A percentile compares a stretch with the other conserved stretches of the same genome.
phyloP scores from a whole-genome alignment of 2,888 invertebrate species.

The Microplitis deprimator region DNA sequence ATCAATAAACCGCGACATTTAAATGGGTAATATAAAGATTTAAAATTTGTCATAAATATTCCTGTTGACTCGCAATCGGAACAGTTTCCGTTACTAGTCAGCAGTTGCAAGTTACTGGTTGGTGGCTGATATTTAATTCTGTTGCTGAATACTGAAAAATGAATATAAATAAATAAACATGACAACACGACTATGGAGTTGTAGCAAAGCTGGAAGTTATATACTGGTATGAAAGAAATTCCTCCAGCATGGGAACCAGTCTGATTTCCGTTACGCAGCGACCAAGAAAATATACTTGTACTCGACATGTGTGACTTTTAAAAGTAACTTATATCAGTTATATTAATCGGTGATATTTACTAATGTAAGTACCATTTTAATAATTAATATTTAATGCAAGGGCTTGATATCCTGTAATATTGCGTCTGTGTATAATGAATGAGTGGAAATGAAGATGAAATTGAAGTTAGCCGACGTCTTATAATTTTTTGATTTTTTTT shows the following conservation, averaged over 20 bases:
- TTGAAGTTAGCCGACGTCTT: too few relatives aligned
- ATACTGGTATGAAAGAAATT: slow-evolving; percentile 39
- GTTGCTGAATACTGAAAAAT: too few relatives aligned
- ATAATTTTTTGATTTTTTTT: too few relatives aligned
- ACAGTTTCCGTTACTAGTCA: too few relatives aligned
- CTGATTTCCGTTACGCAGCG: slow-evolving; percentile 44
- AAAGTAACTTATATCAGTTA: background rate
- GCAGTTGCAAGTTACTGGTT: too few relatives aligned
- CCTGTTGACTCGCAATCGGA: background rate
- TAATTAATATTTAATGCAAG: too few relatives aligned
- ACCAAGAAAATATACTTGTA: slow-evolving; percentile 32
- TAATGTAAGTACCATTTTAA: background rate
- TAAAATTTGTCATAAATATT: slow-evolving; percentile 27
- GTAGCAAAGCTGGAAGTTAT: slow-evolving; percentile 26
- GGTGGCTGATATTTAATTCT: too few relatives aligned
- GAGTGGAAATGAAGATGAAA: too few relatives aligned
- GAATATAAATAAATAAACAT: too few relatives aligned
- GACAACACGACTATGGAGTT: slow-evolving; percentile 8
- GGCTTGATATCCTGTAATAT: too few relatives aligned
- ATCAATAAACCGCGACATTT: background rate
- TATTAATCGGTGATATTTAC: too few relatives aligned
- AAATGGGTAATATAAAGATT: background rate
- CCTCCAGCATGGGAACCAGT: slow-evolving; percentile 45
- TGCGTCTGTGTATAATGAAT: too few relatives aligned
- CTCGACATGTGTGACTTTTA: background rate